Conservation (phyloP, 2,113 vertebrate species). For the Dipodomys merriami region DNA sequence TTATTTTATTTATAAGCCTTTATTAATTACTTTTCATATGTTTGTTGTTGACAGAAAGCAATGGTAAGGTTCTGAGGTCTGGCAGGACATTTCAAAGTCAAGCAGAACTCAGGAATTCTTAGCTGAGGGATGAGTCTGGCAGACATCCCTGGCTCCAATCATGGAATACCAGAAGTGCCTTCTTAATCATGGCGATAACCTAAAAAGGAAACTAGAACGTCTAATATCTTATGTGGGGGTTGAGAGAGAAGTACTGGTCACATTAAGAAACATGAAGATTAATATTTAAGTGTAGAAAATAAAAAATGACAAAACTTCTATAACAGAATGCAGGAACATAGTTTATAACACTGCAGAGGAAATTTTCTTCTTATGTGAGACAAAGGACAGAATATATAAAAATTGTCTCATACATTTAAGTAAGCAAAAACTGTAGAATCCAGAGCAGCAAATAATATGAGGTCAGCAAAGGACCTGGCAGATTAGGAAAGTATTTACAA, state of each 20-base stretch:
- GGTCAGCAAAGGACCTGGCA: no score
- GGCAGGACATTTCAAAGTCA: conserved; percentile 44
- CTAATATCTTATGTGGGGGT: not conserved
- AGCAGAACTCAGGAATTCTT: conserved; percentile 23
- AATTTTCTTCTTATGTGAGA: not conserved
- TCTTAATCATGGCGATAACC: not conserved
- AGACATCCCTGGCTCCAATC: conserved; percentile 22
- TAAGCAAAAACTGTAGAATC: not conserved
- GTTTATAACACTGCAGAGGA: not conserved
- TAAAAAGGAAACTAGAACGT: conserved; percentile 24
- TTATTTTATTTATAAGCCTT: conserved; percentile 38
- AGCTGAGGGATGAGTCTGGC: not conserved
- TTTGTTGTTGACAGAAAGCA: conserved; percentile 52
- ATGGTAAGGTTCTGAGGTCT: not conserved
- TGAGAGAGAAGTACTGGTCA: not conserved
- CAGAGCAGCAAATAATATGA: not conserved
- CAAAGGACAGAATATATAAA: not conserved
- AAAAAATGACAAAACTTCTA: conserved; percentile 19
- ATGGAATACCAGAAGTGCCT: not conserved
- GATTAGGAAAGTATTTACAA: no score
- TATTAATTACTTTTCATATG: conserved; percentile 18
- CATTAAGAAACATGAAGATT: not conserved
- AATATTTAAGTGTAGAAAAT: conserved; percentile 43
- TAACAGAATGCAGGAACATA: not conserved
- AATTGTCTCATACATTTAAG: not conserved